Evolutionary conservation across 2,888 invertebrate genomes (phyloP).

Genomic region (Phaonia tiefii): DNA sequence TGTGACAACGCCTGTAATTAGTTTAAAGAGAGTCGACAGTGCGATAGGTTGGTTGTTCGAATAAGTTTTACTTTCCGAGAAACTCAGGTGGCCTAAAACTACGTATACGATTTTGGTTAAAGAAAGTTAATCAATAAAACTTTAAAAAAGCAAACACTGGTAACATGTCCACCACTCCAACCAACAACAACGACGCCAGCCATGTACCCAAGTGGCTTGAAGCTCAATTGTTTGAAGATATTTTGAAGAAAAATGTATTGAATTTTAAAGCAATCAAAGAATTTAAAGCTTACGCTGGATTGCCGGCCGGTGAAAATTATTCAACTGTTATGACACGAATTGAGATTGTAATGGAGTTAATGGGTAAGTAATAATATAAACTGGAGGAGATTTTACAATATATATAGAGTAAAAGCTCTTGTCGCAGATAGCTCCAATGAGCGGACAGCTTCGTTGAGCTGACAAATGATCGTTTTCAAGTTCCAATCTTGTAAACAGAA

Average conservation of each 20-base stretch:
- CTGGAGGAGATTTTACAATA: too few relatives aligned
- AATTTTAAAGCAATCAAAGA: conserved; percentile 64
- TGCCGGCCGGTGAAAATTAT: conserved; percentile 75
- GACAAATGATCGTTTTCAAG: too few relatives aligned
- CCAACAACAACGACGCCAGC: background rate
- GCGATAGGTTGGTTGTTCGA: background rate
- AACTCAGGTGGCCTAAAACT: too few relatives aligned
- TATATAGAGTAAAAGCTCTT: too few relatives aligned
- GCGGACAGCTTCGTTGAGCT: too few relatives aligned
- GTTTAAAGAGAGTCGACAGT: background rate
- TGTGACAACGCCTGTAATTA: background rate
- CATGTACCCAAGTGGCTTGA: conserved; percentile 70
- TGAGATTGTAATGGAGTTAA: conserved; percentile 71
- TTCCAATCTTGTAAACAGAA: too few relatives aligned
- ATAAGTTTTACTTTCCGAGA: background rate
- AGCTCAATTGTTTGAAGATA: conserved; percentile 67
- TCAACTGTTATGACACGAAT: conserved; percentile 74
- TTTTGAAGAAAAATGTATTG: conserved; percentile 65
- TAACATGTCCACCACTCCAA: conserved; percentile 13
- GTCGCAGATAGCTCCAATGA: too few relatives aligned
- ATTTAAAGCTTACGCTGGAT: conserved; percentile 69
- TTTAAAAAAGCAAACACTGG: background rate
- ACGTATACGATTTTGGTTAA: too few relatives aligned
- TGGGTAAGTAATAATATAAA: too few relatives aligned
- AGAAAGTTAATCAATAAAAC: background rate